Base-by-base conservation (phyloP, 2,113 vertebrate species). In the Serilophus lunatus region DNA sequence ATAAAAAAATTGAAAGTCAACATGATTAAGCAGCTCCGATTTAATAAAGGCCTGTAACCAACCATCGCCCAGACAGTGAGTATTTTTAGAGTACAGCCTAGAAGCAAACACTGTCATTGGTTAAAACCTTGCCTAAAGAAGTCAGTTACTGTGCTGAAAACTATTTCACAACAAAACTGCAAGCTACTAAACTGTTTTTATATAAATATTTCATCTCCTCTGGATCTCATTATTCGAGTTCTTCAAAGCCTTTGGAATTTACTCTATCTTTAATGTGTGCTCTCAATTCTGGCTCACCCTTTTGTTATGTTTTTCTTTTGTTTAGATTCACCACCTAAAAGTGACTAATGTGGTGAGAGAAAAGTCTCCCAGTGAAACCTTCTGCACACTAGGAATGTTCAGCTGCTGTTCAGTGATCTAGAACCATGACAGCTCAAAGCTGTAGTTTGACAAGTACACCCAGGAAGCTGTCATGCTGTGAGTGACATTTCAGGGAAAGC, bases 191-290 rank as follows among this genome's bases (percentile, higher is more conserved):
- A 98, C 93, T 96, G 97, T 95, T 98, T 98, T 98, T 98, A 98
- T 98, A 99, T 97, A 98, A 98, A 98, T 98, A 98, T 97, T 98
- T 97, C 97, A 96, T 98, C 97, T 98, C 98, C 98, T 98, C 98
- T 98, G 98, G 96, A 98, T 97, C 98, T 97, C 97, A 76, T 96
- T 97, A 97, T 97, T 97, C 98, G 40, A 97, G 97, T 95, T 98
- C 98, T 96, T 97, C 97, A 97, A 98, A 97, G 97, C 97, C 98
- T 98, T 98, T 98, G 97, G 97, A 97, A 98, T 97, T 96, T 97
- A 97, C 96, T 97, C 97, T 97, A 31, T 90, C 97, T 90, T 93
- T 84, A 96, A 97, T 59, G 85, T 97, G 97, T 96, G 96, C 97
- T 98, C 97, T 97, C 93, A 51, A 96, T 96, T 96, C 96, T 97